Evolutionary conservation across 2,888 invertebrate species (phyloP).

Genomic region (Cephus nigrinus): DNA sequence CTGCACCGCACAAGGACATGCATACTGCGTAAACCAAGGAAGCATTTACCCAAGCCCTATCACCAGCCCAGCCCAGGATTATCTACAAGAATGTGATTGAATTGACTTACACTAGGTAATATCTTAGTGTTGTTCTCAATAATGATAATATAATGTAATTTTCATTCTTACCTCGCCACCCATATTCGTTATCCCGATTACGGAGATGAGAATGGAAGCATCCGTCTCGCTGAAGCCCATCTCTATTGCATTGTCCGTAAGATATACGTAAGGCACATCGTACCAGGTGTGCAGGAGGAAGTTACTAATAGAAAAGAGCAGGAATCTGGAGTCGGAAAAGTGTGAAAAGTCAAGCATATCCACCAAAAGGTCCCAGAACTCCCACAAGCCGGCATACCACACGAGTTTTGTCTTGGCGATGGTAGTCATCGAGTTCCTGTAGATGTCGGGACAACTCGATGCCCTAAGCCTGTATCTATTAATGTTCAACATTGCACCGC

Average conservation of each 20-base stretch:
- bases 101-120: background rate
- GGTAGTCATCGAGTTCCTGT: conserved; percentile 86
- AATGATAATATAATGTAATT: background rate
- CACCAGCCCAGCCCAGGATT: conserved; percentile 88
- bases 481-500: conserved; percentile 88
- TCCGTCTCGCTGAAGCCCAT: conserved; percentile 79
- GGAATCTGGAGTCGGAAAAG: conserved; percentile 79
- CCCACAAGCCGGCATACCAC: conserved; percentile 80
- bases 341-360: conserved; percentile 87
- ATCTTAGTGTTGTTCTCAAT: background rate
- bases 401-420: conserved; percentile 83
- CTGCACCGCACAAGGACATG: conserved; percentile 79
- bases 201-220: conserved; percentile 84
- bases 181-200: conserved; percentile 90
- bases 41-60: conserved; percentile 81
- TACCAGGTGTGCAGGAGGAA: conserved; percentile 92
- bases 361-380: conserved; percentile 80
- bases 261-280: conserved; percentile 93
- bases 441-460: conserved; percentile 92
- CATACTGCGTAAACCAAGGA: conserved; percentile 84
- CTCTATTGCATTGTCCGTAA: conserved; percentile 82
- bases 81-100: conserved; percentile 69
- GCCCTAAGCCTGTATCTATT: conserved; percentile 83
- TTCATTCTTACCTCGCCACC: conserved; percentile 80
- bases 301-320: conserved; percentile 87